Base-by-base conservation (phyloP, 2,888 invertebrate genomes). In the Galerucella nymphaeae region DNA sequence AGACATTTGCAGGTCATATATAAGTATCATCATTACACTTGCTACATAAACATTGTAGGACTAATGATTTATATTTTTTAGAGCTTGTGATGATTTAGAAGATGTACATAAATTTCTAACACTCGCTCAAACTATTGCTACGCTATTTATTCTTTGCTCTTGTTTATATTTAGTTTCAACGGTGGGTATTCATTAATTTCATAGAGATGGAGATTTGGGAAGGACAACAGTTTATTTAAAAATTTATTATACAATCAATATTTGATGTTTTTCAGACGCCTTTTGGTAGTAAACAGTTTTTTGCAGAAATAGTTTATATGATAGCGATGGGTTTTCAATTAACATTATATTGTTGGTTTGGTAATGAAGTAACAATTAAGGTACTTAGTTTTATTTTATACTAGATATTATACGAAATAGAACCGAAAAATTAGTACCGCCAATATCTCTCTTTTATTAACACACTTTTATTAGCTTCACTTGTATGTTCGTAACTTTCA, bases 81-180 rank as follows among this genome's bases (percentile, higher is more conserved):
- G 82, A 45, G 76, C 82, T 30, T 82, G 83, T 58, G 79, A 83
- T 18, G 76, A 83, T 30, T 75, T 85, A 70, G 85, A 85, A 78
- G 76, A 76, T 38, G 68, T 83, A 16, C 79, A 84, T 72, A 81
- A 82, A 57, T 82, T 79, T 74, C 73, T 85, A 48, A 85, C 83
- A 2, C 75, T 85, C 14, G 81, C 82, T 10, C 85, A 85, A 80
- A 81, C 83, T 23, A 76, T 80, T 11, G 83, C 84, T 3, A 84
- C 84, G 2, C 70, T 85, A 14, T 85, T 85, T 72, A 84, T 85
- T 58, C 76, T 85, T 18, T 85, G 85, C 72, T 84, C 84, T 30
- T 83, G 84, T 70, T 75, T 85, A 48, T 84, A 84, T 75, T 74
- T 85, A n/a, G 80, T 85, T 10, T 84, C 84, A 14, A 82, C 83